Evolutionary conservation across 2,797 vertebrate species (phyloP), one percentile per base, ranked within the genome.

Genomic region (Ispidina lecontei): DNA sequence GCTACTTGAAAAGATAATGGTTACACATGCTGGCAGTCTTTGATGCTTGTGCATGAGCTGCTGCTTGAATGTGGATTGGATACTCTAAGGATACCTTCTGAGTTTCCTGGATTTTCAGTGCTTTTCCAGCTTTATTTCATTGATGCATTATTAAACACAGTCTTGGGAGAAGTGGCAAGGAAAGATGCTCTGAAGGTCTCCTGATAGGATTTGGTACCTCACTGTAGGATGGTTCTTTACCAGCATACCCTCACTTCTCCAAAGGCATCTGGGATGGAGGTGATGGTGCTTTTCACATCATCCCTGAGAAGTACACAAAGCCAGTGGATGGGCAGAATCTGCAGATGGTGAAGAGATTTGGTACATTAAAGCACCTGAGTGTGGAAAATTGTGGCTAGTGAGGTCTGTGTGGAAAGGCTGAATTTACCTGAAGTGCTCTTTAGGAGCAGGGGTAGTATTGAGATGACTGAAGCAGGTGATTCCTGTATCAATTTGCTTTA

Each of bases 401-500:
- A 65, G 21, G 25, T 33, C 33, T 76, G 52, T 70, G 51, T 79
- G 69, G 29, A 23, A 85, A 85, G 44, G 23, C 26, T 58, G 62
- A 19, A 58, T 87, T 90, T 89, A 43, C 29, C 41, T 68, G 58
- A 65, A 60, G 49, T 46, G 54, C 26, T 62, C 55, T 64, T 71
- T 14, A 73, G 49, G 41, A 89, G 44, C 71, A 84, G 51, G 76
- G 74, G 55, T 31, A 82, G 12, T 86, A 79, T 2, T 83, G 90
- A 69, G 29, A 46, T 83, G 21, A n/a, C 14, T 92, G 54, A 84
- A 85, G 54, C 37, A 71, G 65, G 69, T 80, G 75, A 89, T 93
- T 89, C 84, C 75, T 70, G 85, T 91, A 91, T 69, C 75, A 93
- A 72, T 91, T 86, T 89, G 8, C 74, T 87, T 92, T 54, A 35